phyloP scores from a whole-genome alignment of 2,797 vertebrate genomes.

The Artibeus lituratus region DNA sequence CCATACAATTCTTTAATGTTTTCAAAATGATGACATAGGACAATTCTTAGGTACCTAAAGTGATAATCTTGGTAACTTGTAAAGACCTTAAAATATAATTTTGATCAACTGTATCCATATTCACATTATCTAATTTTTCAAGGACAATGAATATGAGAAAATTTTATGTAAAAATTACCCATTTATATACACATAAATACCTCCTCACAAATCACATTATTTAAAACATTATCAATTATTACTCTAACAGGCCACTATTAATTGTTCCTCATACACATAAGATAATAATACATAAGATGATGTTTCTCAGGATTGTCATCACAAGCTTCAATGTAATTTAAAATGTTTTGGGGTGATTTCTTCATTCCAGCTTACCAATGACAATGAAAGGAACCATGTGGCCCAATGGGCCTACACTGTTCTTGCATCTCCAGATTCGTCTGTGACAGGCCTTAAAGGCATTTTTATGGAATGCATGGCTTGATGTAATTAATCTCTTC shows the following conservation, averaged over 20 bases:
- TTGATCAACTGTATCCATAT: neutral
- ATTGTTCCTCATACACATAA: neutral
- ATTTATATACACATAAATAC: neutral
- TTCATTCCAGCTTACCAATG: neutral
- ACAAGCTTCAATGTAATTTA: neutral
- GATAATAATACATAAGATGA: neutral
- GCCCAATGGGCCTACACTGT: accelerated
- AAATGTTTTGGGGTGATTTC: neutral
- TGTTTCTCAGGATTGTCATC: neutral
- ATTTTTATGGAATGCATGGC: neutral
- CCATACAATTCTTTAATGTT: neutral
- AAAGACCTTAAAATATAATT: neutral
- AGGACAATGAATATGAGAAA: neutral
- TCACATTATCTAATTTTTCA: neutral
- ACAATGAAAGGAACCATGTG: neutral
- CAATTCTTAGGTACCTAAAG: neutral
- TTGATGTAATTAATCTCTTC: neutral
- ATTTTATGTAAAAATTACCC: neutral
- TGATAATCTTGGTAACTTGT: neutral
- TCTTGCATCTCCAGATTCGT: neutral
- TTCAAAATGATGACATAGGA: neutral
- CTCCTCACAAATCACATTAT: accelerated
- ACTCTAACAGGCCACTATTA: neutral
- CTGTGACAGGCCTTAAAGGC: neutral
- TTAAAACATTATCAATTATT: neutral